Evolutionary conservation across 2,888 invertebrate species (phyloP).

Genomic region (Tetragonisca angustula): DNA sequence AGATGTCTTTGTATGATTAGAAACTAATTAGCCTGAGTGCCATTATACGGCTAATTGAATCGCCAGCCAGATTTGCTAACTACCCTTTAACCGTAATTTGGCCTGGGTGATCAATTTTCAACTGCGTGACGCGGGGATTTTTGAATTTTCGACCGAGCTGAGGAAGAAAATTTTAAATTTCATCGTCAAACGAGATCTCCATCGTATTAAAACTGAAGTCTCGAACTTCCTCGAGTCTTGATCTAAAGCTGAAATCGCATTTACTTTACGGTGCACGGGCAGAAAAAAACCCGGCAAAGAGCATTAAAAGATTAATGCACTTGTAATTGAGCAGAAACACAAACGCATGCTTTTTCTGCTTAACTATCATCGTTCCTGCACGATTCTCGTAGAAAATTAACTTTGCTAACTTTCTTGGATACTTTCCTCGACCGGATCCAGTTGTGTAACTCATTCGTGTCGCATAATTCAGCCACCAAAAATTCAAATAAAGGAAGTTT

Average conservation of each 20-base stretch:
- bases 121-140: background rate
- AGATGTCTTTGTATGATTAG: slow-evolving; percentile 5
- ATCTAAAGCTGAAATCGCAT: background rate
- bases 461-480: too few species aligned
- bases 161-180: background rate
- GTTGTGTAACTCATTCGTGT: too few species aligned
- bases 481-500: too few species aligned
- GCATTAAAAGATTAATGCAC: background rate
- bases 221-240: background rate
- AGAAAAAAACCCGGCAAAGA: background rate
- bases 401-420: too few species aligned
- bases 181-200: background rate
- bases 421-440: too few species aligned
- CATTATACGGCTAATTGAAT: background rate
- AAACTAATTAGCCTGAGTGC: background rate
- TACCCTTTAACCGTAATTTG: background rate
- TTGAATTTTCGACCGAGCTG: background rate
- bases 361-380: background rate
- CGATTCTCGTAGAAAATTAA: too few species aligned
- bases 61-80: background rate
- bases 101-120: background rate
- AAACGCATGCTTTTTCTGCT: background rate
- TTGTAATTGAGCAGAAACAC: background rate
- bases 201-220: background rate
- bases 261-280: background rate